These are phyloP conservation scores for Ophiodon elongatus DNA, from an alignment of 2,113 vertebrate species.

Conservation along the genomic window DNA sequence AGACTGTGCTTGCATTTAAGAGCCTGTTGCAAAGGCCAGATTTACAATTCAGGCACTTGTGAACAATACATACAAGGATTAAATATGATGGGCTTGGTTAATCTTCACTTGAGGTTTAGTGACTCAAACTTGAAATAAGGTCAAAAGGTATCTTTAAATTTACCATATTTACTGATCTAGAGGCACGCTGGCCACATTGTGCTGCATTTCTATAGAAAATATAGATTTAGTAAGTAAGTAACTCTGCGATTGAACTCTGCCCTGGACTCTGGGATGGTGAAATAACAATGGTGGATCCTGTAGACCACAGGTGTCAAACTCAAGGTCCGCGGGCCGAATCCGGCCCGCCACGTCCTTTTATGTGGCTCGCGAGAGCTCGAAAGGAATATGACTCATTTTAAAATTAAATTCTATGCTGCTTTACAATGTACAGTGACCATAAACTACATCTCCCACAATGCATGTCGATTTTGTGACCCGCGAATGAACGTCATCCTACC, in stretches of 20 bases:
- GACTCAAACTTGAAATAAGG: neutral
- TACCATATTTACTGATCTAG: neutral
- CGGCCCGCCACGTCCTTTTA: too few relatives aligned
- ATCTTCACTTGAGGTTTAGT: neutral
- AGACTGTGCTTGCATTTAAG: neutral
- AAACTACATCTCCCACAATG: too few relatives aligned
- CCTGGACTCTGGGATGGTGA: neutral
- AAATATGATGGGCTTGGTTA: neutral
- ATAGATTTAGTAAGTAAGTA: neutral
- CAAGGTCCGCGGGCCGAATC: too few relatives aligned
- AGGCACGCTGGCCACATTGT: neutral
- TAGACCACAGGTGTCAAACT: too few relatives aligned
- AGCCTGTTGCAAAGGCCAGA: neutral
- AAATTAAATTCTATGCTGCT: too few relatives aligned
- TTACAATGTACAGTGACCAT: too few relatives aligned
- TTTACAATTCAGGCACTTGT: neutral
- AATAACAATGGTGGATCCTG: neutral
- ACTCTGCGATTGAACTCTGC: neutral
- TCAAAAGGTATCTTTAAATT: neutral
- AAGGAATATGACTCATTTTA: too few relatives aligned
- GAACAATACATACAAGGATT: neutral
- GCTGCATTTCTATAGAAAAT: neutral
- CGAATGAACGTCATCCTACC: too few relatives aligned
- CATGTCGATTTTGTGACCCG: too few relatives aligned
- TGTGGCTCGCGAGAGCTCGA: too few relatives aligned